Evolutionary conservation across 1,140 invertebrate species (phyloP), one percentile per base, ranked within the genome.

Genomic region (Batillaria attramentaria): DNA sequence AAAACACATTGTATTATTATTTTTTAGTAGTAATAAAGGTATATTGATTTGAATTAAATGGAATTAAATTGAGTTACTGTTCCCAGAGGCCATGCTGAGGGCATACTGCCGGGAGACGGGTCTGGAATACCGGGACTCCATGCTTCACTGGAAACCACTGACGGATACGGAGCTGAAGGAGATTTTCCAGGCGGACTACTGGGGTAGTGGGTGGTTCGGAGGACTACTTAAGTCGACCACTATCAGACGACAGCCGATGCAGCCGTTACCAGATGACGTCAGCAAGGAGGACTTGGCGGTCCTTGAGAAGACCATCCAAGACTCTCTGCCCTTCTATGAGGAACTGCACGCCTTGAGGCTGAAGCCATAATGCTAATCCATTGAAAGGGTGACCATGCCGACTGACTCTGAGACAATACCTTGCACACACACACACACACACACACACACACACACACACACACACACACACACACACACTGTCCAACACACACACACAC

Each of bases 391-490:
- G 24, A 50, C 46, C 46, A 10, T 24, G 10, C 10, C 10, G 10
- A 50, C 10, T 50, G 46, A 24, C 24, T 10, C 57, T 28, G 13
- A 62, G 33, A 62, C 10, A 31, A 24, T 62, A 0, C 33, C 24
- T 3, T 35, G 18, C 31, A 33, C 62, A 31, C 31, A 33, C 62
- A 33, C 62, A 65, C 62, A 65, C 62, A 65, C 62, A 65, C 31
- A 65, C 3, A 65, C 62, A 13, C 10, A 33, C 24, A 33, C 62
- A 65, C 62, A 35, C 16, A 65, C 16, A 33, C 16, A 33, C 28
- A 35, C 62, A 65, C 4, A 65, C 62, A 65, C 62, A 65, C 62
- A 33, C 62, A 65, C 10, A 65, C 62, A 65, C 62, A 65, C 62
- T 35, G 31, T 35, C 62, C 33, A 31, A 65, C 62, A 65, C 62